These are phyloP conservation scores for Neuroterus valhalla DNA, from an alignment of 1,140 invertebrate genomes.

Conservation along the genomic window DNA sequence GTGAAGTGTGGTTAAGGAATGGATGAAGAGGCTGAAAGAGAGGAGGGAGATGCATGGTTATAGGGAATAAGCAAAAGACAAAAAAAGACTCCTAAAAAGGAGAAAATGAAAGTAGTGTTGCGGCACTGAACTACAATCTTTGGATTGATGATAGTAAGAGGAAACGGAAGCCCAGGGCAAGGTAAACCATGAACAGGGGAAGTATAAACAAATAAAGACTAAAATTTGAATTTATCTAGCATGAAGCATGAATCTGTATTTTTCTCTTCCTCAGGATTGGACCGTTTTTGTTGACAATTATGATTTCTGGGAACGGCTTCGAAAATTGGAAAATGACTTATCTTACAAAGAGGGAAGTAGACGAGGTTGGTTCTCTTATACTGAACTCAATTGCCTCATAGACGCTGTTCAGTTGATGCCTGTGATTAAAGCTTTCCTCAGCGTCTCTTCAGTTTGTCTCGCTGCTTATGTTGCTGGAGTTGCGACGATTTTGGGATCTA, in stretches of 20 bases:
- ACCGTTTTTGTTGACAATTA: conserved; percentile 84
- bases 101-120: too few relatives aligned
- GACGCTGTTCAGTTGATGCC: conserved; percentile 74
- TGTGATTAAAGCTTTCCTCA: conserved; percentile 77
- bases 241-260: conserved; percentile 22
- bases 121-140: too few relatives aligned
- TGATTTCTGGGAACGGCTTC: conserved; percentile 82
- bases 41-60: too few relatives aligned
- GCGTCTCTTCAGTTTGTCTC: conserved; percentile 80
- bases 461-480: conserved; percentile 84
- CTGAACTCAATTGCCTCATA: conserved; percentile 83
- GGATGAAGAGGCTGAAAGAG: too few relatives aligned
- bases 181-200: too few relatives aligned
- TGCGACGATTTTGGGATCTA: conserved; percentile 82
- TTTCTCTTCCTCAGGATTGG: conserved; percentile 83
- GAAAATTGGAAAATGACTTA: conserved; percentile 81
- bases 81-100: too few relatives aligned
- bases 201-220: too few relatives aligned
- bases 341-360: conserved; percentile 83
- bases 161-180: too few relatives aligned
- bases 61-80: too few relatives aligned
- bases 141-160: too few relatives aligned
- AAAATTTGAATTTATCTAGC: too few relatives aligned
- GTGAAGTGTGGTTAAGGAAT: too few relatives aligned
- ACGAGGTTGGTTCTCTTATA: conserved; percentile 90